Conservation (phyloP, 1,140 invertebrate species). For the Drosophila bipectinata region DNA sequence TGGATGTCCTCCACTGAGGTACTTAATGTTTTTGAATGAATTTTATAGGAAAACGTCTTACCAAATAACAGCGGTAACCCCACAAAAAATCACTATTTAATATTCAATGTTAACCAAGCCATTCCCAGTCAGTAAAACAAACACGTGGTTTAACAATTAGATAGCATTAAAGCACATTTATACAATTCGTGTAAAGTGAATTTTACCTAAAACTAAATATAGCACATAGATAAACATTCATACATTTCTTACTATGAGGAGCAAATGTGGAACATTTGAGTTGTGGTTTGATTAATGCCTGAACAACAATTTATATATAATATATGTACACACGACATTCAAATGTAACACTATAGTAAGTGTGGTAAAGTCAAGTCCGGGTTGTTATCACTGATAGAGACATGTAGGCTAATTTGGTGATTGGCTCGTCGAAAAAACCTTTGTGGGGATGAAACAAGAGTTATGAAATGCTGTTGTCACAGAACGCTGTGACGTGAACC, state of each 20-base stretch:
- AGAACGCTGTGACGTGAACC: constrained; percentile 1
- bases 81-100: no score
- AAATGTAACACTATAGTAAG: neutral
- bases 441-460: neutral
- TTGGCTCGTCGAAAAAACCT: constrained; percentile 7
- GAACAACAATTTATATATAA: neutral
- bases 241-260: neutral
- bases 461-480: constrained; percentile 22
- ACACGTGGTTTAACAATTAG: neutral
- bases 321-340: constrained; percentile 13
- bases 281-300: neutral
- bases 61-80: no score
- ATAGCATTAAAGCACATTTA: constrained; percentile 15
- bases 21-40: no score
- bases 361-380: neutral
- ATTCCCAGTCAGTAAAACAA: no score
- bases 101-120: neutral
- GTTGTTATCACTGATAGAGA: neutral
- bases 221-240: constrained; percentile 24
- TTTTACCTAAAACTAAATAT: constrained; percentile 9
- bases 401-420: constrained; percentile 18
- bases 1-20: no score
- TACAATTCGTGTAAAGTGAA: neutral
- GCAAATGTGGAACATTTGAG: constrained; percentile 1
- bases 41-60: no score